phyloP scores from a whole-genome alignment of 2,797 vertebrate species.

The Carduelis carduelis region DNA sequence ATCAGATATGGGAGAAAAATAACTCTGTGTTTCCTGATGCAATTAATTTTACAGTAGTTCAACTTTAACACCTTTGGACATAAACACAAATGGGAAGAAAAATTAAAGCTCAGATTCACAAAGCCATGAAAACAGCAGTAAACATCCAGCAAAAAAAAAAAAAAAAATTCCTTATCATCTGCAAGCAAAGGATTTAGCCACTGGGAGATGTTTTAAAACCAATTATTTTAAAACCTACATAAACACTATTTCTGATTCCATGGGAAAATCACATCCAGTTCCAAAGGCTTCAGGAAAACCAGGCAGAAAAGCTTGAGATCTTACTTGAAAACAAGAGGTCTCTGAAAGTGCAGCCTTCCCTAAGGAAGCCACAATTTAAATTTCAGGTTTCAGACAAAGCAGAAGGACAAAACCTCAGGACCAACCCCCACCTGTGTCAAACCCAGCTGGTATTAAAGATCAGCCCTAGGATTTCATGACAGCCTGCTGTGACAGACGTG shows the following conservation, averaged over 20 bases:
- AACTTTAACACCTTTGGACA: conserved; percentile 23
- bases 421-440: not conserved
- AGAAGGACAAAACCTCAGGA: not conserved
- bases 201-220: not conserved
- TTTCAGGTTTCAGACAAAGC: not conserved
- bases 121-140: conserved; percentile 15
- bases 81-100: not conserved
- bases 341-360: not conserved
- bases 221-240: not conserved
- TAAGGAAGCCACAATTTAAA: not conserved
- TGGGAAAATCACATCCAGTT: not conserved
- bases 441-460: not conserved
- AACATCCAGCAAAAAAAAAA: not conserved
- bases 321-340: not conserved
- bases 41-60: conserved; percentile 34
- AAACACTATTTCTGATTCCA: not conserved
- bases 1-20: conserved; percentile 37
- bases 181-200: not conserved
- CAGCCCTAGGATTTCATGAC: not conserved
- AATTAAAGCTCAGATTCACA: conserved; percentile 22
- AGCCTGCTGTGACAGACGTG: not conserved
- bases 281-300: not conserved
- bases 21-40: not conserved
- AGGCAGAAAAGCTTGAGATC: not conserved
- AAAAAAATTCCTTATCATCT: not conserved